A percentile compares a stretch with the other conserved stretches of the same genome.
phyloP scores from a whole-genome alignment of 2,888 invertebrate species.

The Philopedon plagiatum region DNA sequence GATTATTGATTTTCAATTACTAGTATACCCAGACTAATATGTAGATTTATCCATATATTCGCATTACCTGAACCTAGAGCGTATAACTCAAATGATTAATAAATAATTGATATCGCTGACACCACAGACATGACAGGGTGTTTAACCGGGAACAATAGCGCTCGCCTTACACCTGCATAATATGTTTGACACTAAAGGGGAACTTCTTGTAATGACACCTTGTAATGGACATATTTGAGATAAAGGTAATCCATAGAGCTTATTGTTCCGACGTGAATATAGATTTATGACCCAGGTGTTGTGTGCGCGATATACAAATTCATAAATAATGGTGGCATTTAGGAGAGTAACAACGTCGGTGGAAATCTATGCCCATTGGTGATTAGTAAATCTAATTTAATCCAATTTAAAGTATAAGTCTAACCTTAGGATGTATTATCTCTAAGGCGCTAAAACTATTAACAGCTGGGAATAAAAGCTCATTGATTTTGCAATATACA shows the following conservation, averaged over 20 bases:
- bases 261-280: slow-evolving; percentile 3
- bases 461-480: no score
- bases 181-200: slow-evolving; percentile 8
- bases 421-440: no score
- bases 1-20: no score
- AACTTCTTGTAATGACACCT: slow-evolving; percentile 11
- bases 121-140: slow-evolving; percentile 21
- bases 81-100: slow-evolving; percentile 5
- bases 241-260: background rate
- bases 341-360: no score
- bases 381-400: no score
- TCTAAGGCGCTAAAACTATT: no score
- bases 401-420: no score
- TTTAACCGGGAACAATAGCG: slow-evolving; percentile 15
- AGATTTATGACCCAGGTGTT: background rate
- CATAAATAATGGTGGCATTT: no score
- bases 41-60: no score
- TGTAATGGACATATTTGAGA: slow-evolving; percentile 4
- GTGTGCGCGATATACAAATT: background rate
- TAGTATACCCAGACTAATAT: no score
- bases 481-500: background rate
- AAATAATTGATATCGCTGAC: slow-evolving; percentile 21
- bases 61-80: no score
- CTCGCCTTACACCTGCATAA: slow-evolving; percentile 15
- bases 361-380: no score